Percentiles rank a stretch among this genome's conserved stretches.
These are phyloP conservation scores for Hippocampus mohnikei DNA, from an alignment of 2,113 vertebrate species.

Conservation along the genomic window DNA sequence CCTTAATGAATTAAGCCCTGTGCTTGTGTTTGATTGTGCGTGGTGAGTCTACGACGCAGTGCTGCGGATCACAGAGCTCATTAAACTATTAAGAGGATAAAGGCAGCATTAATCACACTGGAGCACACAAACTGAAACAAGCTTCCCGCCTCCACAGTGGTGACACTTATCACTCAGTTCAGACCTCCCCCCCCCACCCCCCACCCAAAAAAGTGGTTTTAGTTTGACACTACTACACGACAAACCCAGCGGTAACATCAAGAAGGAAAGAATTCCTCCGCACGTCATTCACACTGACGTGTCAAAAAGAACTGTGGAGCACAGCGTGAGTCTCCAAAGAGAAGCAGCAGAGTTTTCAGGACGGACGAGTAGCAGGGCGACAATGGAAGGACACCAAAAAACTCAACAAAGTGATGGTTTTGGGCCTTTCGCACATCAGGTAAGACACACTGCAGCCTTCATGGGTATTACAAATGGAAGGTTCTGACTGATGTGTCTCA, in stretches of 20 bases:
- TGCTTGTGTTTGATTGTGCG: not conserved
- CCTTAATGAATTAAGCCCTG: not conserved
- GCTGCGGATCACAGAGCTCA: constrained; percentile 3
- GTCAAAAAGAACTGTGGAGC: constrained; percentile 15
- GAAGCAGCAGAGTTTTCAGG: constrained; percentile 16
- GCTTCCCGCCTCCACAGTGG: not conserved
- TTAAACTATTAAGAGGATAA: constrained; percentile 5
- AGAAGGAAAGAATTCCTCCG: constrained; percentile 46
- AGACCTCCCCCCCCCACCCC: not conserved
- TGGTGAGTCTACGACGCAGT: not conserved
- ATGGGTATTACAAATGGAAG: constrained; percentile 3
- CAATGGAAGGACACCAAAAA: constrained; percentile 76
- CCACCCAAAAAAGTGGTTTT: not conserved
- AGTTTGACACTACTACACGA: constrained; percentile 1
- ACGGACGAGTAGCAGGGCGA: constrained; percentile 37
- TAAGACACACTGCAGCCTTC: constrained; percentile 62
- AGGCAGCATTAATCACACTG: constrained; percentile 3
- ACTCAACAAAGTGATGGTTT: constrained; percentile 73
- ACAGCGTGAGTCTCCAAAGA: constrained; percentile 21
- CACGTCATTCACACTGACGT: constrained; percentile 56
- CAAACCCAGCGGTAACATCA: constrained; percentile 46
- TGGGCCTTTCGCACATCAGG: constrained; percentile 74
- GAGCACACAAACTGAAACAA: constrained; percentile 2
- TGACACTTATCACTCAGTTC: not conserved
- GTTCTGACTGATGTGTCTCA: constrained; percentile 1